These are phyloP conservation scores for Drosophila meridiana DNA, from an alignment of 2,888 invertebrate species.

Conservation along the genomic window DNA sequence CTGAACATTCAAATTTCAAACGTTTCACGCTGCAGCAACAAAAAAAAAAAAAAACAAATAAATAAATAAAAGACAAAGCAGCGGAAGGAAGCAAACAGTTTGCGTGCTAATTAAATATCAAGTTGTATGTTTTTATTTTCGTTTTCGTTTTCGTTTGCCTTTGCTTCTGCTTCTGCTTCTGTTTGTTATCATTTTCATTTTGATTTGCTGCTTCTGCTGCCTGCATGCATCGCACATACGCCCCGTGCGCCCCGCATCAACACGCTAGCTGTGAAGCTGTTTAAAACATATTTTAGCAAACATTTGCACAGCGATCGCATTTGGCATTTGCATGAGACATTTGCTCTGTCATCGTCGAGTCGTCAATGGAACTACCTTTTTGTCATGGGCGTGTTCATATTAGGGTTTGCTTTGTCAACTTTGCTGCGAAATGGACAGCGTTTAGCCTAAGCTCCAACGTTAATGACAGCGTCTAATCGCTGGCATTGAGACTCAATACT, in stretches of 20 bases:
- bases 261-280: background rate
- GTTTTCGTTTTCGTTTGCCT: conserved; percentile 8
- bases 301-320: conserved; percentile 50
- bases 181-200: conserved; percentile 25
- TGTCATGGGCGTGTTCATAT: conserved; percentile 33
- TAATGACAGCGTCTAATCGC: conserved; percentile 49
- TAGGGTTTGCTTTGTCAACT: conserved; percentile 4
- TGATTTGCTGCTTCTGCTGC: conserved; percentile 15
- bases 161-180: conserved; percentile 9
- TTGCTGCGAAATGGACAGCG: background rate
- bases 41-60: background rate
- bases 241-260: conserved; percentile 43
- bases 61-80: conserved; percentile 23
- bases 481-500: conserved; percentile 41
- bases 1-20: conserved; percentile 39
- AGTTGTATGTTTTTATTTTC: conserved; percentile 18
- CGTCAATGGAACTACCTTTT: conserved; percentile 33
- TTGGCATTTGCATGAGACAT: conserved; percentile 53
- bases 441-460: conserved; percentile 28
- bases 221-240: conserved; percentile 62
- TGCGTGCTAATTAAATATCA: conserved; percentile 49
- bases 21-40: conserved; percentile 29
- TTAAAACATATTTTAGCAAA: conserved; percentile 52
- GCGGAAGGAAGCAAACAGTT: conserved; percentile 67
- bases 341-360: conserved; percentile 20